These are phyloP conservation scores for Tachystola acroxantha DNA, from an alignment of 2,888 invertebrate species.

Conservation along the genomic window DNA sequence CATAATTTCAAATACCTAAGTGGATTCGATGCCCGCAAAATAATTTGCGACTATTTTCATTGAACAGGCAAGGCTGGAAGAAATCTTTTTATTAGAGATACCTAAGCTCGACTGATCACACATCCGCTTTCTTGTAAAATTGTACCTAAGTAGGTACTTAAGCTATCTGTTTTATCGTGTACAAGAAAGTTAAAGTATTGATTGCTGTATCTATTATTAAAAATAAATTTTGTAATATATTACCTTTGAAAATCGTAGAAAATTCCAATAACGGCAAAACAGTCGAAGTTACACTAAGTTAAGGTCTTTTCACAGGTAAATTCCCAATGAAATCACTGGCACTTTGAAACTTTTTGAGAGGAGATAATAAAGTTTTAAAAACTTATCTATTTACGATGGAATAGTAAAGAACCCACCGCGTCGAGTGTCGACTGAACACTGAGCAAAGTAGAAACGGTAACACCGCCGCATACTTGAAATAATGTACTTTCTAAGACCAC, in stretches of 20 bases:
- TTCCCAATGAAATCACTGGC: slow-evolving; percentile 15
- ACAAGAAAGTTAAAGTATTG: too few relatives aligned
- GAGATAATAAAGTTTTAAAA: slow-evolving; percentile 6
- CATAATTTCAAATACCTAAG: too few relatives aligned
- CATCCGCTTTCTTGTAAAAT: too few relatives aligned
- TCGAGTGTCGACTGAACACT: slow-evolving; percentile 58
- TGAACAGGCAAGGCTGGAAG: too few relatives aligned
- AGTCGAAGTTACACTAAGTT: slow-evolving; percentile 5
- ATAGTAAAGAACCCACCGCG: slow-evolving; percentile 44
- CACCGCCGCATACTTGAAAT: slow-evolving; percentile 4
- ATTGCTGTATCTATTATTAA: too few relatives aligned
- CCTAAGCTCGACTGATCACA: too few relatives aligned
- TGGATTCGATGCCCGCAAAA: too few relatives aligned
- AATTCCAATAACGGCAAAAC: slow-evolving; percentile 3
- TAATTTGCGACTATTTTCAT: too few relatives aligned
- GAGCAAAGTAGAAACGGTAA: slow-evolving; percentile 22
- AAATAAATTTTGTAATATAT: too few relatives aligned
- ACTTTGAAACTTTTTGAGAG: slow-evolving; percentile 10
- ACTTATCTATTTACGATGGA: slow-evolving; percentile 21
- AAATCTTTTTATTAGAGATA: too few relatives aligned
- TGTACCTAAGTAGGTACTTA: too few relatives aligned
- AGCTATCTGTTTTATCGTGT: too few relatives aligned
- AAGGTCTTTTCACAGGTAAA: slow-evolving; percentile 9
- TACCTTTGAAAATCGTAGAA: neutral
- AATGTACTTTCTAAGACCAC: slow-evolving; percentile 24